Base-by-base conservation (phyloP, 1,140 invertebrate species). In the Nasonia longicornis region DNA sequence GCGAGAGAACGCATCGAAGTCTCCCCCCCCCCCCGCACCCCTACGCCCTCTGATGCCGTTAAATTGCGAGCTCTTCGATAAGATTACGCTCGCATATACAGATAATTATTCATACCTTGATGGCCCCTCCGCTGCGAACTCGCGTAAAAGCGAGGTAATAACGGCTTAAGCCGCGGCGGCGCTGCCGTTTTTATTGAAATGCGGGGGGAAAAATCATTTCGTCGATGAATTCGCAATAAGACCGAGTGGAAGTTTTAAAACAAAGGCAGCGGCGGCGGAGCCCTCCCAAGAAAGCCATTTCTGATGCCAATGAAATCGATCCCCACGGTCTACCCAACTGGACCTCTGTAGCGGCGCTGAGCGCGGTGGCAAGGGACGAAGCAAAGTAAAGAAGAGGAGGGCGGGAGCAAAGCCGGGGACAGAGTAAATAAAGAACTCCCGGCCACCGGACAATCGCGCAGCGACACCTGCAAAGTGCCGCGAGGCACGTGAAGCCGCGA, bases 401-500 rank as follows among this genome's bases (percentile, higher is more conserved):
- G 26, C 26, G 74, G 20, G 31, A 58, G 52, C 7, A 58, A 58
- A 20, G 52, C 52, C 52, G 0, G 52, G 52, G 64, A 29, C 29
- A 64, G 48, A 66, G 42, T 64, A 72, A 80, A 80, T 66, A 45
- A 66, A 29, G 38, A 31, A 58, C 8, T 26, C 22, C 20, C 42
- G 14, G 6, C 14, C 16, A 10, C 22, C 6, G 63, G 31, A 52
- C 29, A 52, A 71, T 71, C 26, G 69, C 16, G 52, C 16, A 38
- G 29, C 31, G 71, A 80, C 72, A 80, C 72, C 79, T 75, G 71
- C 31, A 75, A 80, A 80, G 72, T 80, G 79, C 63, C 79, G 38
- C n/a, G 11, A 38, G 38, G 22, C 79, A 74, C 71, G 58, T 67
- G 79, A 69, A 35, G 66, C 64, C n/a, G 78, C 26, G 71, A 74